These are phyloP conservation scores for Heliconius hewitsoni DNA, from an alignment of 1,140 invertebrate species.

Conservation along the genomic window DNA sequence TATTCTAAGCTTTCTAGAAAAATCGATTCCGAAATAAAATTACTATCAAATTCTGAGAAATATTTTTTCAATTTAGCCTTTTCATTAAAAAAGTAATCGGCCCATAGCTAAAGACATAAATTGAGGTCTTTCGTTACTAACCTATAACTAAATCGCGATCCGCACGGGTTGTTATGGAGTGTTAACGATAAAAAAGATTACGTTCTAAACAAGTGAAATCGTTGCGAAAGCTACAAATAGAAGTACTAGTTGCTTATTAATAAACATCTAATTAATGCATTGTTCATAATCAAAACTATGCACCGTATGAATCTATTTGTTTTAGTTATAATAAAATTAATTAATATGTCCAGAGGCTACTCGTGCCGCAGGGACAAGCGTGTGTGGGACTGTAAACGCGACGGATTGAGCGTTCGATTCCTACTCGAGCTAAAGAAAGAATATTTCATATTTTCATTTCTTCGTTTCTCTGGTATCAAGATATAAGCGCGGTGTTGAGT, in stretches of 20 bases:
- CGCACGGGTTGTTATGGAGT: conserved; percentile 7
- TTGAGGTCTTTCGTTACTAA: conserved; percentile 21
- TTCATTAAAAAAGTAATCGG: conserved; percentile 8
- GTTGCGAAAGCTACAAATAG: conserved; percentile 2
- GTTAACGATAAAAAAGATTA: conserved; percentile 10
- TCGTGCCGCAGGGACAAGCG: no score
- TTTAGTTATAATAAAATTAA: neutral
- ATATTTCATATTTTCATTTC: no score
- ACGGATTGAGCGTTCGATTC: no score
- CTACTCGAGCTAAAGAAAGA: no score
- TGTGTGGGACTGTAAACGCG: no score
- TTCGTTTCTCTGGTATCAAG: no score
- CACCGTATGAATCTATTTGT: neutral
- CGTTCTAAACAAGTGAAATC: conserved; percentile 6
- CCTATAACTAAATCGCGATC: conserved; percentile 22
- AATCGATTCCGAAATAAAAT: conserved; percentile 8
- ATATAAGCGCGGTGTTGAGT: no score
- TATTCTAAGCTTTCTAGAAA: conserved; percentile 22
- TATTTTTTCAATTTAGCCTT: neutral
- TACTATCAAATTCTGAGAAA: neutral
- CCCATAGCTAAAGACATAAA: conserved; percentile 4
- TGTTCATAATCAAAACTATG: neutral
- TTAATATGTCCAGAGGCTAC: no score
- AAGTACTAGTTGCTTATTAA: neutral
- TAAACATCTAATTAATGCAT: conserved; percentile 5